A percentile compares a stretch with the other conserved stretches of the same genome.
Evolutionary conservation across 2,113 vertebrate genomes (phyloP).

Genomic region (Hirundichthys speculiger): DNA sequence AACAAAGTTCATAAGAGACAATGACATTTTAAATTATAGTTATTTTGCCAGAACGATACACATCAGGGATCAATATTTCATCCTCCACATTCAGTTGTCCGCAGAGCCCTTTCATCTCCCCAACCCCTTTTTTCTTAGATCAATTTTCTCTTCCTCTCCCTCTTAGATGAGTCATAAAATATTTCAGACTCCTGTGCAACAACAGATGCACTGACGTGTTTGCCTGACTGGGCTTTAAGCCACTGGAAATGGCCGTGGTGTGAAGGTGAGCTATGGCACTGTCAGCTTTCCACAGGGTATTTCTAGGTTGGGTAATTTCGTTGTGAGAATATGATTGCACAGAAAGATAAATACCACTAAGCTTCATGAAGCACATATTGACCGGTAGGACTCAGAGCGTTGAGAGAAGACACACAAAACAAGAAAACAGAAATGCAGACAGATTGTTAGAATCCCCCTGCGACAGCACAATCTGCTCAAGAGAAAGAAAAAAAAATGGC

Average conservation of each 20-base stretch:
- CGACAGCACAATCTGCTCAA: conserved; percentile 10
- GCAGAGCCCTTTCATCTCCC: conserved; percentile 24
- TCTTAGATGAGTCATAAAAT: background rate
- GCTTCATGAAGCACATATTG: conserved; percentile 41
- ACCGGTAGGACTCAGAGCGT: conserved; percentile 28
- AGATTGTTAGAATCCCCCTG: background rate
- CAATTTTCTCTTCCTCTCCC: conserved; percentile 35
- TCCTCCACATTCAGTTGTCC: conserved; percentile 30
- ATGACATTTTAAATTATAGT: conserved; percentile 50
- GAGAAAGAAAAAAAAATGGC: conserved; percentile 2
- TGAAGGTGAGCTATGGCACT: conserved; percentile 7
- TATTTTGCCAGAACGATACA: conserved; percentile 30
- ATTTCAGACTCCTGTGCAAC: conserved; percentile 8
- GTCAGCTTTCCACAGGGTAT: conserved; percentile 12
- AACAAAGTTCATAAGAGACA: conserved; percentile 9
- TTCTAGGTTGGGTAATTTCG: conserved; percentile 29
- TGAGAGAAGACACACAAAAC: conserved; percentile 22
- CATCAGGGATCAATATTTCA: conserved; percentile 50
- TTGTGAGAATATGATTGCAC: conserved; percentile 1
- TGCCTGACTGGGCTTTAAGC: conserved; percentile 19
- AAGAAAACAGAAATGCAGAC: conserved; percentile 21
- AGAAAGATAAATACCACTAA: conserved; percentile 31
- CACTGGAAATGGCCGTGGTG: conserved; percentile 22
- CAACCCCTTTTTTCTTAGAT: conserved; percentile 15
- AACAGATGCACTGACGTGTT: conserved; percentile 8